phyloP scores from a whole-genome alignment of 1,140 invertebrate genomes.

The Cyclina sinensis region DNA sequence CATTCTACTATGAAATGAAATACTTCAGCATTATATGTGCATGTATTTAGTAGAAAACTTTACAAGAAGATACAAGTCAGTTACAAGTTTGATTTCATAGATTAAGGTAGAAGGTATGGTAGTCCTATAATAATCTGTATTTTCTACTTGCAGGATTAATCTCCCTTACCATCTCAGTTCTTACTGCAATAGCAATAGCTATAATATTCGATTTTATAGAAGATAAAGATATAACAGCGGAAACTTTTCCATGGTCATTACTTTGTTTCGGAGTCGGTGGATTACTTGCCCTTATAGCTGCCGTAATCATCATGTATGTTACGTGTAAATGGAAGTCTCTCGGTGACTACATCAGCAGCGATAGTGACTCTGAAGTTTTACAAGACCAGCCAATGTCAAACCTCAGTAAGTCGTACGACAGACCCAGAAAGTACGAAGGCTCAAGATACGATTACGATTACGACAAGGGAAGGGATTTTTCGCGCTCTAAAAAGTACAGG shows the following conservation, averaged over 20 bases:
- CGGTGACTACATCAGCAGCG: not conserved
- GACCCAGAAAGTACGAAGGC: conserved; percentile 15
- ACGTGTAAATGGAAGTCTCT: conserved; percentile 34
- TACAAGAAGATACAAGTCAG: not conserved
- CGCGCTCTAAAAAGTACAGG: conserved; percentile 59
- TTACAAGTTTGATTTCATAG: not conserved
- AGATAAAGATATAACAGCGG: not conserved
- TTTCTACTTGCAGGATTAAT: conserved; percentile 20
- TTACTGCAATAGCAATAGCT: conserved; percentile 32
- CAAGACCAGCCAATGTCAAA: conserved; percentile 22
- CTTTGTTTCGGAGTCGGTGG: conserved; percentile 47
- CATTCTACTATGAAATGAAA: no score
- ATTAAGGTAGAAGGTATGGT: not conserved
- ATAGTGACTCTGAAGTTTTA: not conserved
- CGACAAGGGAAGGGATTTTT: conserved; percentile 18
- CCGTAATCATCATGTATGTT: conserved; percentile 41
- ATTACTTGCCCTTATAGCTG: conserved; percentile 29
- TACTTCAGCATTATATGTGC: no score
- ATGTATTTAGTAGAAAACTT: no score
- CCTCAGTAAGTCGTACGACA: conserved; percentile 3
- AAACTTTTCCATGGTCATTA: conserved; percentile 62
- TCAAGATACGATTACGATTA: not conserved
- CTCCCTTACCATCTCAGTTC: conserved; percentile 15
- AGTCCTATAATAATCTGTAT: not conserved
- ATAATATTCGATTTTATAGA: not conserved